Base-by-base conservation (phyloP, 1,140 invertebrate genomes). In the Lepidurus couesii region DNA sequence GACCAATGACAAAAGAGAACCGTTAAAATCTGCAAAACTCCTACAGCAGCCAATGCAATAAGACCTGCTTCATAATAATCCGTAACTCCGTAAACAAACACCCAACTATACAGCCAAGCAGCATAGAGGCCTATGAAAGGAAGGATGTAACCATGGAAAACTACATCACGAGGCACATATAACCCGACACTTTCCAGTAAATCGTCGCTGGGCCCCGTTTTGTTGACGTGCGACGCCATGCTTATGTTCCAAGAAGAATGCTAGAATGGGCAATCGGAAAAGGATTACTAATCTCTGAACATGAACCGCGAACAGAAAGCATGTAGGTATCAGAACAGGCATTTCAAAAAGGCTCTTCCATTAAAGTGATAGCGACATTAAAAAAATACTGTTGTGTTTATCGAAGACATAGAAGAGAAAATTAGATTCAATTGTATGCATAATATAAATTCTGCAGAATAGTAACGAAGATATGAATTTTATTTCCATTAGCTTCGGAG, bases 1-100 rank as follows among this genome's bases (percentile, higher is more conserved):
- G 96, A 98, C 98, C 98, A 99, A 84, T 97, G 93, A 86, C 97
- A 98, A 85, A 93, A 97, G 6, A 99, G 88, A 82, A 92, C 92
- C 75, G 91, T 90, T 75, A 99, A 87, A 82, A 98, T 91, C 87
- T 98, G 96, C n/a, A 95, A 80, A 77, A 95, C 86, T 75, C 90
- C 94, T 75, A 98, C 92, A 7, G 88, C 90, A 34, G 92, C 93
- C 16, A 97, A 87, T 24, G 91, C 92, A 76, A 98, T 92, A 80
- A 97, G 89, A n/a, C 96, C 97, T 76, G 93, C 92, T 86, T 99
- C 97, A 82, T 91, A 93, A 84, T 95, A 91, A 76, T 93, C 91
- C 21, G 90, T 88, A 77, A 90, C 85, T 13, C 92, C 93, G 84
- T 94, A 95, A 11, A 93, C 87, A 82, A 89, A 89, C 44, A 93